Base-by-base conservation (phyloP, 2,113 vertebrate genomes). In the Poecilia latipinna region DNA sequence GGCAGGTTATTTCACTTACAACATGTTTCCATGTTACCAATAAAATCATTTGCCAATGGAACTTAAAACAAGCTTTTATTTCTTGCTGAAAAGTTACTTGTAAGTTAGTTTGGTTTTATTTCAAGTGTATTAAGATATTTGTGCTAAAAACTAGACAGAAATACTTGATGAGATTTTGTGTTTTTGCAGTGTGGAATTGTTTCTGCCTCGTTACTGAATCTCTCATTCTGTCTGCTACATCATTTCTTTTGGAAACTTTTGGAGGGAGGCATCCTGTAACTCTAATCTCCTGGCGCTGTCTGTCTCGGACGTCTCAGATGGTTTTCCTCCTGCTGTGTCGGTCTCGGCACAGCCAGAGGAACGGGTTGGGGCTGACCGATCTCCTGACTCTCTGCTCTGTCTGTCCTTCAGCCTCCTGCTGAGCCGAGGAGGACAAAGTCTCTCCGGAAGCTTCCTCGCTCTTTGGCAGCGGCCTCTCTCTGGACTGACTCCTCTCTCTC, bases 401-500 rank as follows among this genome's bases (percentile, higher is more conserved):
- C 88, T 90, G 84, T 79, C 79, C 72, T 71, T 60, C 72, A 71
- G 76, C 77, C 83, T 87, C 91, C 80, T 90, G 89, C 88, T 93
- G 86, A 78, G 74, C 42, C 51, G 81, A 83, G 42, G 73, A 67
- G 32, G 77, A 11, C 17, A 4, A n/a, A 12, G 0, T 5, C 37
- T 73, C 90, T 82, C 81, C 85, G 76, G 77, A 61, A 84, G 2
- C 65, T 29, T 80, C 74, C 44, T 29, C 65, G 24, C 8, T 35
- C 15, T 24, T 65, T 12, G 24, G 15, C 12, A 22, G 85, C 62
- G 75, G 79, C 79, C 94, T 97, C 80, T 96, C 96, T 90, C 95
- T 96, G 86, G 95, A 96, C 89, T 85, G 91, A 86, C 94, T 95
- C 89, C 95, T 96, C 81, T 95, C 94, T 92, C 95, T 96, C 90